These are phyloP conservation scores for Oligia latruncula DNA, from an alignment of 2,888 invertebrate genomes.

Conservation along the genomic window DNA sequence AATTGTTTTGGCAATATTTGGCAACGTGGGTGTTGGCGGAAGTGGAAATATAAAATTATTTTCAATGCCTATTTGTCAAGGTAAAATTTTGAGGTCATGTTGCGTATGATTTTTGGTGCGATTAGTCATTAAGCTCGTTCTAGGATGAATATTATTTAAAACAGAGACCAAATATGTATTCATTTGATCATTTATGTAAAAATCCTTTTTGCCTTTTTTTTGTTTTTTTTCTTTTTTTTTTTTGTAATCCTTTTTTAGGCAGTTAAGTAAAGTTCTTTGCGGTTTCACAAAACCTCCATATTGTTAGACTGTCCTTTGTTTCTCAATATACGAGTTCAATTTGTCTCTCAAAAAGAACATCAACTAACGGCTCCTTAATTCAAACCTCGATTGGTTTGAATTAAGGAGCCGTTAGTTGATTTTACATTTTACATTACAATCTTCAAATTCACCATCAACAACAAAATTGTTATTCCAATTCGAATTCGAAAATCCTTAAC, in stretches of 20 bases:
- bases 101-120: conserved; percentile 5
- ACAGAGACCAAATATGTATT: conserved; percentile 1
- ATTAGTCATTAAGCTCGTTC: conserved; percentile 16
- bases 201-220: conserved; percentile 13
- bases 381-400: no score
- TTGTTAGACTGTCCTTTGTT: background rate
- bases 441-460: no score
- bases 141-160: conserved; percentile 17
- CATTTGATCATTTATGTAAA: conserved; percentile 14
- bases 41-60: conserved; percentile 10
- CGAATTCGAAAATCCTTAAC: conserved; percentile 43
- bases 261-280: conserved; percentile 2
- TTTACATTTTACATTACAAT: no score
- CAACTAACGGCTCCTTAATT: conserved; percentile 4
- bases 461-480: conserved; percentile 41
- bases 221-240: no score
- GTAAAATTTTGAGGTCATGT: conserved; percentile 36
- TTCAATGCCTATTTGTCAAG: conserved; percentile 35
- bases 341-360: background rate
- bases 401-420: no score
- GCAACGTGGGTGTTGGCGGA: conserved; percentile 50
- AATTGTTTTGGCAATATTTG: conserved; percentile 63
- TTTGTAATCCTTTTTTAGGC: no score
- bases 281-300: conserved; percentile 16
- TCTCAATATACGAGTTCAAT: background rate